These are phyloP conservation scores for Bovichtus diacanthus DNA, from an alignment of 2,797 vertebrate genomes.

Conservation along the genomic window DNA sequence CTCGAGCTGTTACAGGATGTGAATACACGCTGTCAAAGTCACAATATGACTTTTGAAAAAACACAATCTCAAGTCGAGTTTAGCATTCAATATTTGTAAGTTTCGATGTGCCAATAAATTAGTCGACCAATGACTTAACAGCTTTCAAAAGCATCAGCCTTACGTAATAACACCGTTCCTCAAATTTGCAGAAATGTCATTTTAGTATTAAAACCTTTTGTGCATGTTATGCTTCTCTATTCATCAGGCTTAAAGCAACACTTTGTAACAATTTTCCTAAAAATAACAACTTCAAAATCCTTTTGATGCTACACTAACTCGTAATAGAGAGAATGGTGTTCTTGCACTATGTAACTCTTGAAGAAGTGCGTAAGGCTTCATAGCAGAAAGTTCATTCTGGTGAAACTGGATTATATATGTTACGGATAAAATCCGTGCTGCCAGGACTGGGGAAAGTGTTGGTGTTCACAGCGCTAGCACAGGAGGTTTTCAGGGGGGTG, in stretches of 20 bases:
- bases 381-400: no score
- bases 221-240: slow-evolving; percentile 37
- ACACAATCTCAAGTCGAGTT: background rate
- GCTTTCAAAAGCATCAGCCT: background rate
- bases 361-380: no score
- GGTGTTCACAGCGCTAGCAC: no score
- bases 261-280: no score
- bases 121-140: background rate
- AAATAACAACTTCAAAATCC: no score
- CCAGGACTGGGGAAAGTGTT: no score
- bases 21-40: background rate
- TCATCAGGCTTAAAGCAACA: slow-evolving; percentile 25
- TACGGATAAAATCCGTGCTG: no score
- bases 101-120: background rate
- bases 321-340: no score
- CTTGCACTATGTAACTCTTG: no score
- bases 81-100: background rate
- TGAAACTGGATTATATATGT: no score
- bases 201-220: slow-evolving; percentile 3
- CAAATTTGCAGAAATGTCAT: slow-evolving; percentile 23
- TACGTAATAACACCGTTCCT: background rate
- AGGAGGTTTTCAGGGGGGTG: no score
- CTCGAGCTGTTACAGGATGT: background rate
- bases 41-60: background rate
- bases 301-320: no score